A percentile compares a stretch with the other conserved stretches of the same genome.
phyloP scores from a whole-genome alignment of 2,888 invertebrate genomes.

The Rhagium mordax region DNA sequence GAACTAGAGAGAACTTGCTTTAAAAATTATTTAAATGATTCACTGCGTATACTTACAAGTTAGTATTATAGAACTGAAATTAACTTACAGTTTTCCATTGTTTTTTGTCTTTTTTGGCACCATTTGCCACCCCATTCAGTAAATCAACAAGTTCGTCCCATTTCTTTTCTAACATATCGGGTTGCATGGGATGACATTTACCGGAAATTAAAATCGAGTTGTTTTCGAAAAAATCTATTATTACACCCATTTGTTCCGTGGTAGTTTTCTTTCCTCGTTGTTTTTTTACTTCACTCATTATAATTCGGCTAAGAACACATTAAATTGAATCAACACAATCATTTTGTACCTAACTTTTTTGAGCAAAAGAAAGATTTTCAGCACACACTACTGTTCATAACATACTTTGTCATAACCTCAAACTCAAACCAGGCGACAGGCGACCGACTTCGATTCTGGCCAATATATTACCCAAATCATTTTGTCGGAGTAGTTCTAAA shows the following conservation, averaged over 20 bases:
- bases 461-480: too few species aligned
- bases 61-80: background rate
- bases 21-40: background rate
- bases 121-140: background rate
- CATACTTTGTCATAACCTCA: too few species aligned
- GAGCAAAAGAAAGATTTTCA: too few species aligned
- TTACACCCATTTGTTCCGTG: background rate
- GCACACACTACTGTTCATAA: too few species aligned
- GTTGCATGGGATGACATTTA: background rate
- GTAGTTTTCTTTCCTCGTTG: background rate
- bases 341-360: too few species aligned
- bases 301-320: too few species aligned
- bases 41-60: background rate
- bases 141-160: background rate
- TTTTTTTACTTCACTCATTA: too few species aligned
- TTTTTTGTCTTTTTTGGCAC: slow-evolving; percentile 1
- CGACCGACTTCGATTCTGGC: too few species aligned
- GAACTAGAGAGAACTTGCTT: too few species aligned
- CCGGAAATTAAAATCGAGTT: background rate
- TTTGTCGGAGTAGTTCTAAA: too few species aligned
- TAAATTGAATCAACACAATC: too few species aligned
- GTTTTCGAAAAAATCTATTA: background rate
- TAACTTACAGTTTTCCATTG: background rate
- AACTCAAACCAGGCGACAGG: too few species aligned
- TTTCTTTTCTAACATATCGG: background rate